Base-by-base conservation (phyloP, 2,888 invertebrate genomes). In the Drosophila yooni region DNA sequence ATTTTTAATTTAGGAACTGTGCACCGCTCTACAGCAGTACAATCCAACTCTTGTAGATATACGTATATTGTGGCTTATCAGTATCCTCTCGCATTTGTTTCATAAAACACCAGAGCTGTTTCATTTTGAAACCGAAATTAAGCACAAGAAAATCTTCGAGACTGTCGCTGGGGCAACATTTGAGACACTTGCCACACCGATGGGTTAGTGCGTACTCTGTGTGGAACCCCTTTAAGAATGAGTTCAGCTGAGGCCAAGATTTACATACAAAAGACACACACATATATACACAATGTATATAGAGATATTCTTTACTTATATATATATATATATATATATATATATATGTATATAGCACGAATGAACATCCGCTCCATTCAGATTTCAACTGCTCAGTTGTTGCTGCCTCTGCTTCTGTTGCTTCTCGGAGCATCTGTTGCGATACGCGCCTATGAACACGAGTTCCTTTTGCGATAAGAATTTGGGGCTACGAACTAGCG, bases 391-490 rank as follows among this genome's bases (percentile, higher is more conserved):
- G 66, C 63, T 71, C 67, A 63, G 67, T 52, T 77, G 70, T 56
- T 33, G 52, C 53, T 52, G 43, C 34, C 33, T 21, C 58, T 58
- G 79, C 29, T 18, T 27, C n/a, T 36, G 56, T 52, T 58, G 56
- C 18, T 27, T 34, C 36, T 36, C 29, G 56, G n/a, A 57, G 56
- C 69, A 67, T 57, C 69, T 74, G 70, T 46, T 68, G 81, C 70
- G 85, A 85, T 89, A 89, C 71, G 84, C 72, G 81, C 59, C 76
- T 75, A 71, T 75, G 73, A 80, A 77, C 79, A 83, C 81, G 77
- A 91, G 91, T 91, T 91, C 92, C 91, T 91, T 91, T 91, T 53
- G 81, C 60, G 91, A 91, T 92, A 92, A 92, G 91, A 91, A 90
- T 91, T 92, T 91, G 91, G 91, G 89, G 88, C 91, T 92, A 86